Conservation (phyloP, 2,113 vertebrate genomes). For the Odontesthes bonariensis region DNA sequence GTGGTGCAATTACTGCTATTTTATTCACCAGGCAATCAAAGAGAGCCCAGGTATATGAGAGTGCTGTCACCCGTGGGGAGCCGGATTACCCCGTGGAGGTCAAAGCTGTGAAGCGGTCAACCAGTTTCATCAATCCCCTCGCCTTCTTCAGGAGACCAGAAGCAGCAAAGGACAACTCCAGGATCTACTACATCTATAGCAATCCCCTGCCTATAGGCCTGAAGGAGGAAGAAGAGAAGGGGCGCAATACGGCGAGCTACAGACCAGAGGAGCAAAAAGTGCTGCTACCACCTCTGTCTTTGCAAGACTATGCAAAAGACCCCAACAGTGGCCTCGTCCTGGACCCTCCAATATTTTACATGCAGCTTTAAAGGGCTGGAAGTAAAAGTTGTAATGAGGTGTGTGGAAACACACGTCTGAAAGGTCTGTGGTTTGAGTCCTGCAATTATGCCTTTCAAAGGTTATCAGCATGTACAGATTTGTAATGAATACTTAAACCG, state of each 20-base stretch:
- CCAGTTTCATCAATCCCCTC: slow-evolving; percentile 74
- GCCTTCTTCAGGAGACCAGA: slow-evolving; percentile 68
- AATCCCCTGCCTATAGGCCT: slow-evolving; percentile 78
- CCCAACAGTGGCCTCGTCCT: slow-evolving; percentile 69
- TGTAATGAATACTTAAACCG: not conserved
- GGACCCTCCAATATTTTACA: slow-evolving; percentile 80
- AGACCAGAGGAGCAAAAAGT: slow-evolving; percentile 1
- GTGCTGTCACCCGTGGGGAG: slow-evolving; percentile 55
- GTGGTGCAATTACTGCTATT: slow-evolving; percentile 2
- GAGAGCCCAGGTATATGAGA: slow-evolving; percentile 72
- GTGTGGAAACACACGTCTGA: not conserved
- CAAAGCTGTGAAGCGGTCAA: slow-evolving; percentile 68
- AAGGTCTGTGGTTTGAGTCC: slow-evolving; percentile 2
- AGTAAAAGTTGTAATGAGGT: not conserved
- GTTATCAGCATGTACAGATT: not conserved
- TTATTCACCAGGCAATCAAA: slow-evolving; percentile 67
- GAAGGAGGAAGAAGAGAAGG: slow-evolving; percentile 67
- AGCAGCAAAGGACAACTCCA: slow-evolving; percentile 64
- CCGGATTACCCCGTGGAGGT: slow-evolving; percentile 52
- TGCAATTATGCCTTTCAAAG: not conserved
- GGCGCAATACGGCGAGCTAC: not conserved
- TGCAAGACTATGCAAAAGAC: slow-evolving; percentile 62
- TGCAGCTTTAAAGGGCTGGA: slow-evolving; percentile 75
- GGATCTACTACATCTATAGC: slow-evolving; percentile 84
- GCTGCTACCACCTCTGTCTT: not conserved